Conservation (phyloP, 2,888 invertebrate species). For the Pseudococcus viburni region DNA sequence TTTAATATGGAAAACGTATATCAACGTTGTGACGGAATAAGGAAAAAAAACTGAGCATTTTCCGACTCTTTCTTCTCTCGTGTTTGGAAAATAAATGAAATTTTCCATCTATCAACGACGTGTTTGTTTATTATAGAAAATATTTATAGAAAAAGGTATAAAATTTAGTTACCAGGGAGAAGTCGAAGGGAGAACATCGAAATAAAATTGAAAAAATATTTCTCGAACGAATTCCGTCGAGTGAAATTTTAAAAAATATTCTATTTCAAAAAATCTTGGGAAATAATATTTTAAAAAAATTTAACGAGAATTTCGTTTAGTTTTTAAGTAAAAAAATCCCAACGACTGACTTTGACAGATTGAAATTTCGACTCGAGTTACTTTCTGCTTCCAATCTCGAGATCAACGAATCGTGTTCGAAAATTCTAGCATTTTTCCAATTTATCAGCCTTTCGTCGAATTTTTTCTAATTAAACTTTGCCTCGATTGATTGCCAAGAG, state of each 20-base stretch:
- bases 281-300: neutral
- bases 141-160: neutral
- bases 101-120: neutral
- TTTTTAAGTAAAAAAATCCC: neutral
- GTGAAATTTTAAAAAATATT: neutral
- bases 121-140: neutral
- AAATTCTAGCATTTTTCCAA: neutral
- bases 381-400: neutral
- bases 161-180: neutral
- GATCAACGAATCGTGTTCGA: neutral
- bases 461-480: neutral
- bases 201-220: neutral
- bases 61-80: neutral
- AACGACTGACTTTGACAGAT: neutral
- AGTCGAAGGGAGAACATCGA: neutral
- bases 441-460: neutral
- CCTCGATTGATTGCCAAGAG: neutral
- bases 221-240: neutral
- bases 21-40: neutral
- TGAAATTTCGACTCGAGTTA: neutral
- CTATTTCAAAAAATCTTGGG: neutral
- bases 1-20: conserved; percentile 1
- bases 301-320: no score
- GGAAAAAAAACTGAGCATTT: neutral
- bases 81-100: neutral